Evolutionary conservation across 2,113 vertebrate genomes (phyloP).

Genomic region (Apteryx owenii): DNA sequence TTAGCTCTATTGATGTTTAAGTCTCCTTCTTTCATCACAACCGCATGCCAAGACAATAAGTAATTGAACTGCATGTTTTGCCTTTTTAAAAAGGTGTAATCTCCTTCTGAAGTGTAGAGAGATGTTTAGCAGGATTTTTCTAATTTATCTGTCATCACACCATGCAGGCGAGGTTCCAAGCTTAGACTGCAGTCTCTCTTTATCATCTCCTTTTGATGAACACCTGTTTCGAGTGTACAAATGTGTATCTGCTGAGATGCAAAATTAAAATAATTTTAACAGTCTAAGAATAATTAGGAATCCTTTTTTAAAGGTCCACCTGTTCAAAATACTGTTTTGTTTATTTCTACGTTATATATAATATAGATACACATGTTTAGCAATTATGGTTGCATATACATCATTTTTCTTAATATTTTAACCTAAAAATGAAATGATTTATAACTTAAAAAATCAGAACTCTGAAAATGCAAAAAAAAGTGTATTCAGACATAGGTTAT

Average conservation of each 20-base stretch:
- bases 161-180: conserved; percentile 78
- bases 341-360: conserved; percentile 48
- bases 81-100: conserved; percentile 86
- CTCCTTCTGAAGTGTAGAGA: conserved; percentile 84
- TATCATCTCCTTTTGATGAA: conserved; percentile 82
- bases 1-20: conserved; percentile 83
- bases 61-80: conserved; percentile 83
- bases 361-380: not conserved
- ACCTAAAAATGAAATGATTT: conserved; percentile 28
- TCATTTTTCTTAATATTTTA: conserved; percentile 17
- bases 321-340: conserved; percentile 86
- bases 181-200: conserved; percentile 71
- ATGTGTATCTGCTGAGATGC: conserved; percentile 84
- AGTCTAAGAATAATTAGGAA: conserved; percentile 91
- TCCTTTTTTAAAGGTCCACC: conserved; percentile 88
- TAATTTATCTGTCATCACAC: conserved; percentile 82
- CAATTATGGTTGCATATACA: not conserved
- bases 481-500: not conserved
- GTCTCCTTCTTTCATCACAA: conserved; percentile 79
- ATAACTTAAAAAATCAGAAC: not conserved
- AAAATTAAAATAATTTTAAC: conserved; percentile 89
- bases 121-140: conserved; percentile 87
- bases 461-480: not conserved
- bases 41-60: conserved; percentile 83
- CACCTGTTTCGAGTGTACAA: conserved; percentile 91